phyloP scores from a whole-genome alignment of 1,140 invertebrate genomes.

The Hyposmocoma kahamanoa region DNA sequence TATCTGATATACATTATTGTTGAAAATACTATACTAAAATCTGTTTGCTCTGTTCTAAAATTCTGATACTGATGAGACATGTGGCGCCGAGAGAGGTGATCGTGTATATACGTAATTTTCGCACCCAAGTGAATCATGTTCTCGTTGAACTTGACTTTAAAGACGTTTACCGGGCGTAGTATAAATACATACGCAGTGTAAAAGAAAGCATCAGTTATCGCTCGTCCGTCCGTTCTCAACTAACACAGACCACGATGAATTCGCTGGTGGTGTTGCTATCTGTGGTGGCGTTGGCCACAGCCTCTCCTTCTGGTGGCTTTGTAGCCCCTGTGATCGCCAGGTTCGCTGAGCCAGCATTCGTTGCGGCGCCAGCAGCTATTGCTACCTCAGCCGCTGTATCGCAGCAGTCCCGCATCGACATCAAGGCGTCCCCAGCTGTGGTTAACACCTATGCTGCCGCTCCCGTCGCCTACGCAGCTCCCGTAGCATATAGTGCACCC shows the following conservation, averaged over 20 bases:
- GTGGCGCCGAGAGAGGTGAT: too few relatives aligned
- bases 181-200: constrained; percentile 46
- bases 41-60: too few relatives aligned
- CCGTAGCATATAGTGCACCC: constrained; percentile 18
- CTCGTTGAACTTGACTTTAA: constrained; percentile 61
- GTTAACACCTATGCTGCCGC: constrained; percentile 17
- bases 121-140: constrained; percentile 2
- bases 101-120: too few relatives aligned
- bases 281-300: constrained; percentile 66
- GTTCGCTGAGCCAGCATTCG: constrained; percentile 16
- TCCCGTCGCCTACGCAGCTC: constrained; percentile 16
- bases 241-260: constrained; percentile 71
- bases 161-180: constrained; percentile 32
- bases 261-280: constrained; percentile 75
- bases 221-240: constrained; percentile 46
- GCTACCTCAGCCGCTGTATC: constrained; percentile 30
- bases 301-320: constrained; percentile 45
- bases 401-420: constrained; percentile 46
- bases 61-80: too few relatives aligned
- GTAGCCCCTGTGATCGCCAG: constrained; percentile 21
- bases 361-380: constrained; percentile 18
- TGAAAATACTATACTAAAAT: too few relatives aligned
- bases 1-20: too few relatives aligned
- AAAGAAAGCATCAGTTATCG: constrained; percentile 60
- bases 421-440: constrained; percentile 40